These are phyloP conservation scores for Artemia franciscana DNA, from an alignment of 1,140 invertebrate genomes.

Conservation along the genomic window DNA sequence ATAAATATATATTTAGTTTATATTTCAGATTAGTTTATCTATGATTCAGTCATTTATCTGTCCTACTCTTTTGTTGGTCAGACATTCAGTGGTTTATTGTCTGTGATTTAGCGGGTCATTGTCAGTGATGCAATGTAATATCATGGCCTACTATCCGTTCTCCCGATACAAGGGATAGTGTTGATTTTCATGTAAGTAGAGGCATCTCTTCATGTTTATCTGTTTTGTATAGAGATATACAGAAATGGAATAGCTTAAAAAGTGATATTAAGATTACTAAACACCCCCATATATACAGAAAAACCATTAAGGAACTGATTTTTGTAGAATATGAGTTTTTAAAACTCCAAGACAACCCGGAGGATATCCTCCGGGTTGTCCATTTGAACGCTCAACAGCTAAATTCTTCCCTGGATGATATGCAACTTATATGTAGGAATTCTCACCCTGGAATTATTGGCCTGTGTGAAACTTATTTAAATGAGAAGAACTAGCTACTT, in stretches of 20 bases:
- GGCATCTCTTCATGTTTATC: neutral
- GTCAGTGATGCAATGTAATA: neutral
- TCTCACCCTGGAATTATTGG: too few relatives aligned
- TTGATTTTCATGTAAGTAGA: neutral
- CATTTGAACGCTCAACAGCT: neutral
- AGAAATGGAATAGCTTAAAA: neutral
- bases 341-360: neutral
- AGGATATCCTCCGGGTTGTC: neutral
- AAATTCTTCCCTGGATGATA: neutral
- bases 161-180: neutral
- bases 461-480: too few relatives aligned
- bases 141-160: neutral
- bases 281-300: neutral
- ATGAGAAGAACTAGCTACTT: too few relatives aligned
- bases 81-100: too few relatives aligned
- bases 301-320: neutral
- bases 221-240: neutral
- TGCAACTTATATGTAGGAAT: neutral
- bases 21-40: too few relatives aligned
- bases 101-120: neutral
- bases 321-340: neutral
- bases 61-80: too few relatives aligned
- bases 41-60: too few relatives aligned
- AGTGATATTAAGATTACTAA: neutral
- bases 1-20: too few relatives aligned